Conservation (phyloP, 64 coral and sea anemone genomes). For the Montipora cactus region DNA sequence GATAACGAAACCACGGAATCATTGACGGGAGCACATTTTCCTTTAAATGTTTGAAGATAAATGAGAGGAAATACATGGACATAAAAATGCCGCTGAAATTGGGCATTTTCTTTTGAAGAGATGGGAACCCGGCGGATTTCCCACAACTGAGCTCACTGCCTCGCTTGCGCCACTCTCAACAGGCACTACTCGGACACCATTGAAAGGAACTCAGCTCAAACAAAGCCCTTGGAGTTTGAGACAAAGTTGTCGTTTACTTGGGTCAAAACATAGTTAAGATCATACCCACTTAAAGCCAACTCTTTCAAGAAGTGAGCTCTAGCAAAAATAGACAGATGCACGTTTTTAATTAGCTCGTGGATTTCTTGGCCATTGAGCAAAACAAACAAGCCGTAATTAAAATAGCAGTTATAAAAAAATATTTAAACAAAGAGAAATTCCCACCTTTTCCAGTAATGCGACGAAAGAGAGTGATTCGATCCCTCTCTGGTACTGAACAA, state of each 20-base stretch:
- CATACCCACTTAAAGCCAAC: too few species aligned
- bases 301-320: too few species aligned
- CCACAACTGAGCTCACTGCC: not conserved
- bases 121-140: not conserved
- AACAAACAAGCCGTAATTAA: conserved; percentile 25
- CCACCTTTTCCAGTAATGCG: conserved; percentile 43
- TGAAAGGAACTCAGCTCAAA: not conserved
- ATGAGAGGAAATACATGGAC: not conserved
- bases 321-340: not conserved
- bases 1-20: not conserved
- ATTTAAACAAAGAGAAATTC: not conserved
- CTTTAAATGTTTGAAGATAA: not conserved
- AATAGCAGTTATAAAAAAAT: not conserved
- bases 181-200: not conserved
- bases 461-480: not conserved
- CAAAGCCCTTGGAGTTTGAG: too few species aligned
- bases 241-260: too few species aligned
- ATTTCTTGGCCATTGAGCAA: conserved; percentile 5
- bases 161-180: not conserved
- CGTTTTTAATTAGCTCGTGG: not conserved
- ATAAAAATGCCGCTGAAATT: not conserved
- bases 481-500: conserved; percentile 62
- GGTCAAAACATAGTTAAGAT: too few species aligned
- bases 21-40: not conserved
- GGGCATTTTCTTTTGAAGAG: not conserved